These are phyloP conservation scores for Oppia nitens DNA, from an alignment of 1,140 invertebrate genomes.

Conservation along the genomic window DNA sequence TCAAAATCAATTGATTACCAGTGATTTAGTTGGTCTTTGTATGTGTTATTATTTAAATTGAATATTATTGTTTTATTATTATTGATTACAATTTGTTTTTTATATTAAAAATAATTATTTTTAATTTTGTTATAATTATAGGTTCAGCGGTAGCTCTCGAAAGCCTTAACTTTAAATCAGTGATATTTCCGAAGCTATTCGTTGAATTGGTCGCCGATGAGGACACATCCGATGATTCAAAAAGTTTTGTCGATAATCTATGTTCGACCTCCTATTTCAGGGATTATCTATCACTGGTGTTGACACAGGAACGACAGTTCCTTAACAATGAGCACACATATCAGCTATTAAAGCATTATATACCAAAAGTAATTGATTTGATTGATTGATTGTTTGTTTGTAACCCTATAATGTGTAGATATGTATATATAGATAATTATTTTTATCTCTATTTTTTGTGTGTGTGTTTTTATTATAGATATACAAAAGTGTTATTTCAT, in stretches of 20 bases:
- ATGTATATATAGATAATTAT: no score
- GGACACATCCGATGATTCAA: slow-evolving; percentile 29
- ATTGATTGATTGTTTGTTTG: background rate
- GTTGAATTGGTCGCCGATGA: slow-evolving; percentile 56
- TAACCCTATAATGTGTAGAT: background rate
- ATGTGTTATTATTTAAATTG: slow-evolving; percentile 18
- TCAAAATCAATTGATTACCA: slow-evolving; percentile 55
- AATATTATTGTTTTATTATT: background rate
- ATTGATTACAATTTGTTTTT: background rate
- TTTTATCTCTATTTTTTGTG: background rate
- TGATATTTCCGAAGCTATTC: slow-evolving; percentile 69
- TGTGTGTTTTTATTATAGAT: background rate
- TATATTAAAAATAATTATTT: background rate
- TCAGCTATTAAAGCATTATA: slow-evolving; percentile 21
- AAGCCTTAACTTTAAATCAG: slow-evolving; percentile 59
- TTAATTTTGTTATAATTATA: slow-evolving; percentile 18
- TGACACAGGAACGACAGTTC: slow-evolving; percentile 48
- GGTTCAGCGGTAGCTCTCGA: slow-evolving; percentile 66
- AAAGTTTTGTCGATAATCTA: slow-evolving; percentile 41
- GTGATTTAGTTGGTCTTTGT: slow-evolving; percentile 56
- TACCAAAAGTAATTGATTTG: slow-evolving; percentile 24
- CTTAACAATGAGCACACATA: slow-evolving; percentile 10
- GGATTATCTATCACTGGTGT: slow-evolving; percentile 63
- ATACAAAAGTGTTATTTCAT: background rate
- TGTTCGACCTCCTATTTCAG: slow-evolving; percentile 55